Conservation (phyloP, 2,113 vertebrate genomes). For the Grammomys surdaster region DNA sequence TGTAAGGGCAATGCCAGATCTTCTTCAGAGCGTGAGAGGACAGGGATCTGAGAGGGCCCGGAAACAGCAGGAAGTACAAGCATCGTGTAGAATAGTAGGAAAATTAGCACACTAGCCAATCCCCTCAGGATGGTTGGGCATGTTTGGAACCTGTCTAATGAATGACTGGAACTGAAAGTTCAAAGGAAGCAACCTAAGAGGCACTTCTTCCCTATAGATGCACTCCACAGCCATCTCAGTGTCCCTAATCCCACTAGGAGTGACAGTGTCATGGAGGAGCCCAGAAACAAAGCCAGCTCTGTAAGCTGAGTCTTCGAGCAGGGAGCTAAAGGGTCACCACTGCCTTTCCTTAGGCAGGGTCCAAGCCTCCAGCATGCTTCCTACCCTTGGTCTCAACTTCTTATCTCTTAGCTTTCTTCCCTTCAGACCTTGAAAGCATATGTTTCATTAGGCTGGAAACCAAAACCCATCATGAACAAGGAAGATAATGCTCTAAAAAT, state of each 20-base stretch:
- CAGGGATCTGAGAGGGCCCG: background rate
- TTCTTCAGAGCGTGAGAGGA: background rate
- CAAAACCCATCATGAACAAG: slow-evolving; percentile 47
- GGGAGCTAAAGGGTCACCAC: slow-evolving; percentile 43
- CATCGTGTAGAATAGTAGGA: background rate
- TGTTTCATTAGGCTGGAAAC: slow-evolving; percentile 69
- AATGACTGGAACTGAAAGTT: background rate
- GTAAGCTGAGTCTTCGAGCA: background rate
- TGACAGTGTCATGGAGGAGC: fast-evolving
- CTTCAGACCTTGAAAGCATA: slow-evolving; percentile 71
- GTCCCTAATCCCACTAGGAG: background rate
- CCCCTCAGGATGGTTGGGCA: background rate
- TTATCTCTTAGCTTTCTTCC: slow-evolving; percentile 53
- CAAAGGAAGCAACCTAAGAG: background rate
- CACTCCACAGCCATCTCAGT: background rate
- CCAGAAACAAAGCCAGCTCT: slow-evolving; percentile 25
- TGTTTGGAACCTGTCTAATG: background rate
- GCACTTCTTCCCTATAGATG: background rate
- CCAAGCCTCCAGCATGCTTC: slow-evolving; percentile 3
- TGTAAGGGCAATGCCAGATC: background rate
- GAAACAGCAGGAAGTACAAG: background rate
- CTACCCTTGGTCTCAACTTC: slow-evolving; percentile 46
- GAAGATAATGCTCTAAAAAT: slow-evolving; percentile 75
- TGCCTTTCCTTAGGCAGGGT: background rate
- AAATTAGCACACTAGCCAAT: background rate